A percentile compares a stretch with the other conserved stretches of the same genome.
These are phyloP conservation scores for Ophion ellenae DNA, from an alignment of 2,888 invertebrate genomes.

Conservation along the genomic window DNA sequence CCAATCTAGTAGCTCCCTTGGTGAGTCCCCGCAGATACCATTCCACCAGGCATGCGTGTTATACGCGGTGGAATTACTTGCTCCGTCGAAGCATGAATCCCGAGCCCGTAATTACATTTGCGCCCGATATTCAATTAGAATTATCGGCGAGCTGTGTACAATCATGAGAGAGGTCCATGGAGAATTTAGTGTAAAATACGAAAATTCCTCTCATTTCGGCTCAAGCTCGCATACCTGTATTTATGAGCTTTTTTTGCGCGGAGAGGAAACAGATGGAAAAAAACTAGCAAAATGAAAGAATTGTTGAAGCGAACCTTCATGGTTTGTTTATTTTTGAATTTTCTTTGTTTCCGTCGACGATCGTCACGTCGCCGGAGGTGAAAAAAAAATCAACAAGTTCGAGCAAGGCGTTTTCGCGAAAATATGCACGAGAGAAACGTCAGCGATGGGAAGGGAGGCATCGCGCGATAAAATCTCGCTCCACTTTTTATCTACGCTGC, in stretches of 20 bases:
- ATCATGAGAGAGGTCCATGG: conserved; percentile 3
- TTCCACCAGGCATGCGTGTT: conserved; percentile 32
- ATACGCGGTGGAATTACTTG: conserved; percentile 79
- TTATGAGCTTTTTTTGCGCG: conserved; percentile 4
- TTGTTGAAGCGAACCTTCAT: conserved; percentile 49
- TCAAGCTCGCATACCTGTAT: background rate
- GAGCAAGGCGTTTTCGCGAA: conserved; percentile 55
- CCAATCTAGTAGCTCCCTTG: conserved; percentile 18
- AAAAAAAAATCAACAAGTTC: conserved; percentile 61
- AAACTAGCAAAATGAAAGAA: conserved; percentile 46
- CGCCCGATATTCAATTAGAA: conserved; percentile 83
- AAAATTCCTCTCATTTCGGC: conserved; percentile 29
- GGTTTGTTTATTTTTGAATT: conserved; percentile 33
- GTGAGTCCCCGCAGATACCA: conserved; percentile 23
- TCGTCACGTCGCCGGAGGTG: conserved; percentile 59
- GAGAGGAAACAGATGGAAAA: background rate
- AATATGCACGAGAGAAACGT: conserved; percentile 29
- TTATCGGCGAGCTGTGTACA: conserved; percentile 71
- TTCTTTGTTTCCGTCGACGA: conserved; percentile 36
- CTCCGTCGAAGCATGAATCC: conserved; percentile 83
- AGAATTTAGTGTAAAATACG: conserved; percentile 33
- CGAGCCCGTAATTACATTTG: conserved; percentile 82
- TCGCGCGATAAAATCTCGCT: conserved; percentile 73
- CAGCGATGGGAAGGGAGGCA: conserved; percentile 29
- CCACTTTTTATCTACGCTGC: conserved; percentile 55